Evolutionary conservation across 2,113 vertebrate species (phyloP).

Genomic region (Nannospalax galili): DNA sequence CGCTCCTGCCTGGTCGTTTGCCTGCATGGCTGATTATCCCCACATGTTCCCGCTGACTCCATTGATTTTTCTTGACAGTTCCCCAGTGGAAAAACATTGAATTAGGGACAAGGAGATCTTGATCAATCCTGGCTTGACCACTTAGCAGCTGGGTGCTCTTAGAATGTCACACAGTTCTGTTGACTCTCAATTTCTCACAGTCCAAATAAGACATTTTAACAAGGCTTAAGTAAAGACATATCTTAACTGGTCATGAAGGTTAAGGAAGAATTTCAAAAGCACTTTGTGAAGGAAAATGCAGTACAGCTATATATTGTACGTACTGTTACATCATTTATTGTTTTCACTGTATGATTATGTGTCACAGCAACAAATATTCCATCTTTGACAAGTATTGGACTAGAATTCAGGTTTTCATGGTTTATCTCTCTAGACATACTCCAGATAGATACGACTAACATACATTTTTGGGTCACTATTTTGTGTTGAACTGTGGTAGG

Average conservation of each 20-base stretch:
- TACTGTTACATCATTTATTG: neutral
- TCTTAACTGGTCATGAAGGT: neutral
- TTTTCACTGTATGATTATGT: neutral
- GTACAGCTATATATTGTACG: neutral
- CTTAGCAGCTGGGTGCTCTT: neutral
- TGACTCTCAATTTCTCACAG: neutral
- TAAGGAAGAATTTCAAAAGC: neutral
- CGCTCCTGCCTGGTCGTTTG: neutral
- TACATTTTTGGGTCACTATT: neutral
- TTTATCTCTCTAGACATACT: neutral
- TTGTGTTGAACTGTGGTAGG: neutral
- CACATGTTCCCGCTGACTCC: neutral
- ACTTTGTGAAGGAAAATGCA: neutral
- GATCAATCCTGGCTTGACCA: neutral
- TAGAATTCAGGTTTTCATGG: conserved; percentile 1
- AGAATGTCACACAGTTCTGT: neutral
- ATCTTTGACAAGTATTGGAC: neutral
- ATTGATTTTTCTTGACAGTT: neutral
- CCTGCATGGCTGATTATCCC: neutral
- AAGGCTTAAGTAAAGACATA: neutral
- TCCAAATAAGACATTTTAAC: neutral
- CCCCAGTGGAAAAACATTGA: neutral
- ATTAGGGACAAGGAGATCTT: neutral
- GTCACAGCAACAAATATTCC: neutral
- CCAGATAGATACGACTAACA: neutral